phyloP scores from a whole-genome alignment of 2,888 invertebrate genomes.

The Pristionchus mayeri region DNA sequence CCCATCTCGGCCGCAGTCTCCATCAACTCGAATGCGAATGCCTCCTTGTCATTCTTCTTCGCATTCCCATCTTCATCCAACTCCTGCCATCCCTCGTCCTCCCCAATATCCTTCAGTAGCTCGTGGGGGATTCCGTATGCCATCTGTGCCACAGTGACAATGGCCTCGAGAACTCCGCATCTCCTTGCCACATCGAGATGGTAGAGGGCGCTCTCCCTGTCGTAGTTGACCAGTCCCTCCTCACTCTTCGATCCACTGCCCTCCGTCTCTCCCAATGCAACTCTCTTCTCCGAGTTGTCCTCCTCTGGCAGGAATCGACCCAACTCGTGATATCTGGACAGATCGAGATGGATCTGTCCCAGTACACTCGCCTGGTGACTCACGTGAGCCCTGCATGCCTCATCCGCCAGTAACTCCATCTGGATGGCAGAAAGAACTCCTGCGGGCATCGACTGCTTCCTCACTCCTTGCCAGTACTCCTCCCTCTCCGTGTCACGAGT shows the following conservation, averaged over 20 bases:
- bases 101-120: slow-evolving; percentile 78
- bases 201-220: slow-evolving; percentile 79
- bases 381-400: slow-evolving; percentile 56
- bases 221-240: slow-evolving; percentile 74
- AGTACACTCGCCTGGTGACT: slow-evolving; percentile 69
- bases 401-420: slow-evolving; percentile 74
- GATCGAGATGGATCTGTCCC: slow-evolving; percentile 80
- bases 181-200: slow-evolving; percentile 80
- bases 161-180: slow-evolving; percentile 80
- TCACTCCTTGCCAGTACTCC: slow-evolving; percentile 64
- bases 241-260: slow-evolving; percentile 51
- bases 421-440: slow-evolving; percentile 73
- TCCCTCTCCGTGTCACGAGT: slow-evolving; percentile 68
- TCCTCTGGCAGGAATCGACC: slow-evolving; percentile 77
- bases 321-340: slow-evolving; percentile 80
- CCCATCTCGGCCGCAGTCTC: slow-evolving; percentile 79
- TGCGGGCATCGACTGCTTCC: slow-evolving; percentile 69
- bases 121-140: slow-evolving; percentile 79
- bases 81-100: slow-evolving; percentile 73
- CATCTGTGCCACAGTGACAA: slow-evolving; percentile 79
- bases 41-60: slow-evolving; percentile 69
- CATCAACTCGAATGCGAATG: slow-evolving; percentile 76
- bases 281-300: slow-evolving; percentile 56
- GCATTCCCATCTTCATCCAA: slow-evolving; percentile 70
- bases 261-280: slow-evolving; percentile 36